phyloP scores from a whole-genome alignment of 2,888 invertebrate species.

The Drosophila kokeensis region DNA sequence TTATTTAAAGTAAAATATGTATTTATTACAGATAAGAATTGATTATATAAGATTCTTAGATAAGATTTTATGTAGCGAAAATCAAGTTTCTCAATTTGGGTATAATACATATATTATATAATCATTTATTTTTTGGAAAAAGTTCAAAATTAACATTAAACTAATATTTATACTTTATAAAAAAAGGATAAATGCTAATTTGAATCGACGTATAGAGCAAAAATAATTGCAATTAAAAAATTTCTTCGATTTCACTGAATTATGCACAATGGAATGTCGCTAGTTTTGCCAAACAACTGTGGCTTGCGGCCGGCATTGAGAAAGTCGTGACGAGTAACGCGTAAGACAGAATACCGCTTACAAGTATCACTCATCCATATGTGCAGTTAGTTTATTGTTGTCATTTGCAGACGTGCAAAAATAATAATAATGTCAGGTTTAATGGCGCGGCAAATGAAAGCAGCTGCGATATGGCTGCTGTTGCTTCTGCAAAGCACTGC shows the following conservation, averaged over 20 bases:
- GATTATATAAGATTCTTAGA: too few relatives aligned
- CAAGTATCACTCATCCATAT: background rate
- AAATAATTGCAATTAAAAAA: background rate
- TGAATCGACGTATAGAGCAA: background rate
- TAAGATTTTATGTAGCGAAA: too few relatives aligned
- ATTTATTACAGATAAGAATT: background rate
- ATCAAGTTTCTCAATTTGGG: background rate
- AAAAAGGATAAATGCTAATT: background rate
- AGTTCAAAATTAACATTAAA: too few relatives aligned
- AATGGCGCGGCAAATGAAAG: constrained; percentile 58
- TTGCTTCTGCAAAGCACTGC: constrained; percentile 45
- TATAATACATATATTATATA: background rate
- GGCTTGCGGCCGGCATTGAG: background rate
- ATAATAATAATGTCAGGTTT: constrained; percentile 5
- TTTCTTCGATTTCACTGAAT: background rate
- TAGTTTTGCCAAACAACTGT: background rate
- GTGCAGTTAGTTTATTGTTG: constrained; percentile 25
- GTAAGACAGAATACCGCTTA: background rate
- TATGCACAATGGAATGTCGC: background rate
- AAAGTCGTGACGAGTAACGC: constrained; percentile 26
- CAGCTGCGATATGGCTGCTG: constrained; percentile 60
- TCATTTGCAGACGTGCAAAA: constrained; percentile 6
- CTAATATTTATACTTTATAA: background rate
- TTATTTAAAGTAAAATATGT: background rate
- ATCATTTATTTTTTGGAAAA: background rate